phyloP scores from a whole-genome alignment of 2,888 invertebrate genomes.

The Uropetala carovei region DNA sequence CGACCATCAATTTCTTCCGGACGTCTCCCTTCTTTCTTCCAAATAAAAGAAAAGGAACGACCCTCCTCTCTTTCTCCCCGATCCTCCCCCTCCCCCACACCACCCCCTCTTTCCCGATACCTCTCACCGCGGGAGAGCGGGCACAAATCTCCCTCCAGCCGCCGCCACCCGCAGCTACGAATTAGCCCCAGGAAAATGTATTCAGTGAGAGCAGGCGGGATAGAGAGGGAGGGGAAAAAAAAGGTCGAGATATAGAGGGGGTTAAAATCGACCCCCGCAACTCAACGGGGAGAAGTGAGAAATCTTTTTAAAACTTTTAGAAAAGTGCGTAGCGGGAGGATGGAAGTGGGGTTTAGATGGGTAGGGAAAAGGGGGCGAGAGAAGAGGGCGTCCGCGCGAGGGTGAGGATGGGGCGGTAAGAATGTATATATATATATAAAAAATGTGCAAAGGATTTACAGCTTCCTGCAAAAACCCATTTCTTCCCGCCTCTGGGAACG shows the following conservation, averaged over 20 bases:
- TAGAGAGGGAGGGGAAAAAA: not conserved
- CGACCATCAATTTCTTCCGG: conserved; percentile 9
- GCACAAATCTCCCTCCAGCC: conserved; percentile 20
- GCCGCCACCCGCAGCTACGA: conserved; percentile 61
- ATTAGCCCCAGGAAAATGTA: conserved; percentile 62
- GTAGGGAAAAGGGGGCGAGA: not conserved
- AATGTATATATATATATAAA: conserved; percentile 38
- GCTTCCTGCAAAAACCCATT: conserved; percentile 49
- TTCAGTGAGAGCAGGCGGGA: not conserved
- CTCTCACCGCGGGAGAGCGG: not conserved
- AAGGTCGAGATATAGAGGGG: not conserved
- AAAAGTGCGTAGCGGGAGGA: not conserved
- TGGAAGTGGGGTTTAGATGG: no score
- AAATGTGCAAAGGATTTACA: conserved; percentile 56
- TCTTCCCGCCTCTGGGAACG: conserved; percentile 16
- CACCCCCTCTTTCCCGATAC: not conserved
- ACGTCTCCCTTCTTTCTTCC: not conserved
- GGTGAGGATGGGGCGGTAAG: conserved; percentile 27
- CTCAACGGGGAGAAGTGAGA: conserved; percentile 39
- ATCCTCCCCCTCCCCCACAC: not conserved
- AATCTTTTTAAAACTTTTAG: conserved; percentile 40
- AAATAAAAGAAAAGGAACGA: not conserved
- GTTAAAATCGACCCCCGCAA: not conserved
- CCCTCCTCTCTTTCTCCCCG: not conserved
- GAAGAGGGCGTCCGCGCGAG: not conserved